A percentile compares a stretch with the other conserved stretches of the same genome.
phyloP scores from a whole-genome alignment of 2,113 vertebrate species.

The Vireo altiloquus region DNA sequence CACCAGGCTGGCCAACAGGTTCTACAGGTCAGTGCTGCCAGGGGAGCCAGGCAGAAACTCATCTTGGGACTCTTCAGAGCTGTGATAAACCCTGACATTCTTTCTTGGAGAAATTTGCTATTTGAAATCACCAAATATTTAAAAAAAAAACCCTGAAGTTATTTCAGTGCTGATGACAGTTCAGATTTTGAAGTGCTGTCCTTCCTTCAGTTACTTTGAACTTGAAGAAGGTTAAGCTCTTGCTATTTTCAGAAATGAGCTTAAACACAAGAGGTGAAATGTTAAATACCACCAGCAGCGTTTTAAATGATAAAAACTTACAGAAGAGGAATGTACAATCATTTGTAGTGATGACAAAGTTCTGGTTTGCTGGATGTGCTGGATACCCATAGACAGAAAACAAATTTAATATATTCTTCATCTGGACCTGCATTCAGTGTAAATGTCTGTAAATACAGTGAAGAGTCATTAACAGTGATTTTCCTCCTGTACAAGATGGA shows the following conservation, averaged over 20 bases:
- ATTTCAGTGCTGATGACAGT: not conserved
- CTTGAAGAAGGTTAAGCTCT: not conserved
- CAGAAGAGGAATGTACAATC: accelerated
- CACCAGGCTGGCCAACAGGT: slow-evolving; percentile 85
- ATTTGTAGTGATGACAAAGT: not conserved
- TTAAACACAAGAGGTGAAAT: not conserved
- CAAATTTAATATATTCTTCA: not conserved
- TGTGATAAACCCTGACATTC: not conserved
- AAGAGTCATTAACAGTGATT: not conserved
- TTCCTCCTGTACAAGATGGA: not conserved
- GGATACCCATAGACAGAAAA: not conserved
- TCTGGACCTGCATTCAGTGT: not conserved
- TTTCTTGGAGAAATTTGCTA: not conserved
- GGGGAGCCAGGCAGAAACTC: not conserved
- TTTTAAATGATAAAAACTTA: not conserved
- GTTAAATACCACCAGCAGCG: not conserved
- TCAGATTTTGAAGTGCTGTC: not conserved
- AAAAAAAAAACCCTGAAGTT: not conserved
- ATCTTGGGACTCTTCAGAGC: accelerated
- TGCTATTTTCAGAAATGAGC: not conserved
- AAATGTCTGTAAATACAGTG: not conserved
- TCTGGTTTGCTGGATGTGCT: not conserved
- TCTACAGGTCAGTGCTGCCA: slow-evolving; percentile 86
- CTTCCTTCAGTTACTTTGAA: not conserved
- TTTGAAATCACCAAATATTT: not conserved